phyloP scores from a whole-genome alignment of 1,140 invertebrate species.

The Agraylea sexmaculata region DNA sequence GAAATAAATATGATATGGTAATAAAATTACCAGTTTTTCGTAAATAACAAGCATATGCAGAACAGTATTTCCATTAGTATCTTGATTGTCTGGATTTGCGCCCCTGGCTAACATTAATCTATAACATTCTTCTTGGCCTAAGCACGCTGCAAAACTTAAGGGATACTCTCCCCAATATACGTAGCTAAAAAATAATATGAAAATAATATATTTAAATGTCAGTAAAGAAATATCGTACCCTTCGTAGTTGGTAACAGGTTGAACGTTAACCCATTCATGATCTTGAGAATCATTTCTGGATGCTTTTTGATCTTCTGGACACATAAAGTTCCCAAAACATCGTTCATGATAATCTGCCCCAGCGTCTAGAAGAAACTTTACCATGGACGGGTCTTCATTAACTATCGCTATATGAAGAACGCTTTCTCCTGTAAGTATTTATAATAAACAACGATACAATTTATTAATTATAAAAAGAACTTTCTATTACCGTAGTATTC shows the following conservation, averaged over 20 bases:
- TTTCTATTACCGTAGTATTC: slow-evolving; percentile 81
- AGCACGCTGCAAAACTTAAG: slow-evolving; percentile 87
- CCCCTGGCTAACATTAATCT: slow-evolving; percentile 84
- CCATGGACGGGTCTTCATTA: slow-evolving; percentile 95
- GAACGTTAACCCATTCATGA: slow-evolving; percentile 85
- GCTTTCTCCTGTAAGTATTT: slow-evolving; percentile 63
- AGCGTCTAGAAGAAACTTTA: slow-evolving; percentile 87
- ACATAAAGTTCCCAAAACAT: slow-evolving; percentile 93
- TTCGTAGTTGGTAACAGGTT: slow-evolving; percentile 81
- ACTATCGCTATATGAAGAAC: slow-evolving; percentile 95
- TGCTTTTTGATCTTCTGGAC: slow-evolving; percentile 92
- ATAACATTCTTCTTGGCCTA: slow-evolving; percentile 95
- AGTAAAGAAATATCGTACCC: slow-evolving; percentile 46
- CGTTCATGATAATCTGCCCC: slow-evolving; percentile 84
- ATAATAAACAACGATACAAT: slow-evolving; percentile 1
- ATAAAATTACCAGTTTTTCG: slow-evolving; percentile 65
- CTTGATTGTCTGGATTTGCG: slow-evolving; percentile 89
- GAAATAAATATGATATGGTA: slow-evolving; percentile 9
- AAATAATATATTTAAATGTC: background rate
- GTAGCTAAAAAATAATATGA: slow-evolving; percentile 48
- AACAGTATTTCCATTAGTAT: slow-evolving; percentile 95
- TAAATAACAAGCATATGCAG: slow-evolving; percentile 96
- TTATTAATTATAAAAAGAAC: background rate
- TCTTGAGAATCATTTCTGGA: slow-evolving; percentile 75
- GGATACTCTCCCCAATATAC: slow-evolving; percentile 99